These are phyloP conservation scores for Channa maculata DNA, from an alignment of 2,113 vertebrate genomes.

Conservation along the genomic window DNA sequence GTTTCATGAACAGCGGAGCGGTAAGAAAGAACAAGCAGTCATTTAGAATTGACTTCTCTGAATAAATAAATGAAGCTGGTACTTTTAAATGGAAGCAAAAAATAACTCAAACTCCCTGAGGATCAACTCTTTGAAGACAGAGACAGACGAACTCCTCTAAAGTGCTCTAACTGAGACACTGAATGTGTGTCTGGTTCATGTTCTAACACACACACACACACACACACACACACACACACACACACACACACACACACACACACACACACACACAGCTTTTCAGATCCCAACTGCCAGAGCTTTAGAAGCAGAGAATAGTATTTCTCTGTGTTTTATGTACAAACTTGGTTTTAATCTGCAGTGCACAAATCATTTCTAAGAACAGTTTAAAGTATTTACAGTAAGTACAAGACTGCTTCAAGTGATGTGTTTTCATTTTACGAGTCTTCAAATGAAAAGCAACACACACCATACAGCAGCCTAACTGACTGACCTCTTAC, in stretches of 20 bases:
- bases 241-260: constrained; percentile 1
- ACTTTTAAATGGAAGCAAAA: constrained; percentile 71
- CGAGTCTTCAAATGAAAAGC: not conserved
- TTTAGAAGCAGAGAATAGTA: too few relatives aligned
- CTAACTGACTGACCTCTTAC: constrained; percentile 61
- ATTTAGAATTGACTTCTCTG: constrained; percentile 46
- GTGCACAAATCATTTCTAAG: too few relatives aligned
- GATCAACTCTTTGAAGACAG: constrained; percentile 55
- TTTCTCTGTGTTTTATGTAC: too few relatives aligned
- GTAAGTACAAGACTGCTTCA: not conserved
- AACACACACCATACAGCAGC: constrained; percentile 14
- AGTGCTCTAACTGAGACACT: constrained; percentile 37
- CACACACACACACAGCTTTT: not conserved
- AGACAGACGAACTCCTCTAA: constrained; percentile 57
- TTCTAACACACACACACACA: constrained; percentile 7
- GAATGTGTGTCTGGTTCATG: constrained; percentile 22
- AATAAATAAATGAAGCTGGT: constrained; percentile 68
- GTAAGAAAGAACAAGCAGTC: constrained; percentile 38
- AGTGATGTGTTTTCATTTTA: constrained; percentile 3
- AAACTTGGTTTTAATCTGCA: too few relatives aligned
- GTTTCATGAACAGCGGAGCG: not conserved
- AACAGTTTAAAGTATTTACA: not conserved
- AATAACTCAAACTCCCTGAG: constrained; percentile 73
- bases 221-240: constrained; percentile 12
- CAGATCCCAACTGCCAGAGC: not conserved